Conservation (phyloP, 1,140 invertebrate species). For the Phenacoccus solenopsis region DNA sequence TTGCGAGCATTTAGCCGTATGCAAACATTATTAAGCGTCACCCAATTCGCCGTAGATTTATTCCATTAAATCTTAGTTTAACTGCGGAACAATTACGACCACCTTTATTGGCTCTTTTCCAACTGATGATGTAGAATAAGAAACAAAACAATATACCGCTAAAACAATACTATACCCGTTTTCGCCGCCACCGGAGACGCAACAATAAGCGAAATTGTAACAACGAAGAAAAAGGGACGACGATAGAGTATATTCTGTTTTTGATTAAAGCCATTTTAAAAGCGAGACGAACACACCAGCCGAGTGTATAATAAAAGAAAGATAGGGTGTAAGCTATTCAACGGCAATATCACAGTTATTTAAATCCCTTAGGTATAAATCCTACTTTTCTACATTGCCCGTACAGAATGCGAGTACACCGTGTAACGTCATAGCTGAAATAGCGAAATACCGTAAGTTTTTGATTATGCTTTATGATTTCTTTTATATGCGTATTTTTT, state of each 20-base stretch:
- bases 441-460: conserved; percentile 12
- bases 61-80: conserved; percentile 17
- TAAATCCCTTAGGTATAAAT: conserved; percentile 18
- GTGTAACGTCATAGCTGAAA: background rate
- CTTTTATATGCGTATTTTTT: conserved; percentile 15
- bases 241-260: conserved; percentile 11
- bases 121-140: conserved; percentile 14
- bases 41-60: too few relatives aligned
- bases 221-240: background rate
- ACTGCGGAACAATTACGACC: conserved; percentile 13
- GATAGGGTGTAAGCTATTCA: conserved; percentile 13
- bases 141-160: conserved; percentile 12
- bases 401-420: background rate
- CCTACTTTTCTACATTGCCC: conserved; percentile 7
- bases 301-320: conserved; percentile 12
- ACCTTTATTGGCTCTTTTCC: conserved; percentile 10
- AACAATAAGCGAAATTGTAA: conserved; percentile 15
- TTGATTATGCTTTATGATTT: conserved; percentile 18
- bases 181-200: background rate
- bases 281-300: background rate
- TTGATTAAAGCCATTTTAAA: conserved; percentile 17
- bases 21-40: background rate
- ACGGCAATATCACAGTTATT: conserved; percentile 13
- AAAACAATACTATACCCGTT: background rate
- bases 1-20: too few relatives aligned